A percentile compares a stretch with the other conserved stretches of the same genome.
These are phyloP conservation scores for Halictus ligatus DNA, from an alignment of 2,888 invertebrate species.

Conservation along the genomic window DNA sequence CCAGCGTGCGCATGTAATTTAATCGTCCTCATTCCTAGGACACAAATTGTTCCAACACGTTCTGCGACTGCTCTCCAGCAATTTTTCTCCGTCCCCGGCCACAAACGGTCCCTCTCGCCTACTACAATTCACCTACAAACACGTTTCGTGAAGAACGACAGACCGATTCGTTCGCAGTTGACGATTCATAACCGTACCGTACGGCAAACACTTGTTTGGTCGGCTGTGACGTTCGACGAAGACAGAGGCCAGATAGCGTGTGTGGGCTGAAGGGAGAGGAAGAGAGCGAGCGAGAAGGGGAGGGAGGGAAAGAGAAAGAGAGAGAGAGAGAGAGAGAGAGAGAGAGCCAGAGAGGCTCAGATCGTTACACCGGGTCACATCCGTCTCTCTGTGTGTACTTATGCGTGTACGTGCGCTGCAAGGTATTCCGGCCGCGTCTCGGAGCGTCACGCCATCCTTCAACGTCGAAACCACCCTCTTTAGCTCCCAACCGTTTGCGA, in stretches of 20 bases:
- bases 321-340: not conserved
- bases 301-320: not conserved
- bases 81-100: slow-evolving; percentile 28
- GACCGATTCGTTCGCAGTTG: slow-evolving; percentile 41
- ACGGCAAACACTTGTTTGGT: slow-evolving; percentile 38
- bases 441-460: slow-evolving; percentile 71
- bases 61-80: slow-evolving; percentile 2
- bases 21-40: slow-evolving; percentile 20
- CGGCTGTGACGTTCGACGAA: slow-evolving; percentile 21
- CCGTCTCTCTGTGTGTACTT: slow-evolving; percentile 52
- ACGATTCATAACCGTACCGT: slow-evolving; percentile 38
- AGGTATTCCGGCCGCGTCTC: slow-evolving; percentile 70
- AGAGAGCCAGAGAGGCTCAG: not conserved
- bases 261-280: not conserved
- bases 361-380: slow-evolving; percentile 57
- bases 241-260: slow-evolving; percentile 18
- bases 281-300: not conserved
- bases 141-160: slow-evolving; percentile 12
- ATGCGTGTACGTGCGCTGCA: slow-evolving; percentile 47
- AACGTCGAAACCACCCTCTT: slow-evolving; percentile 71
- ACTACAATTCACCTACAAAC: slow-evolving; percentile 34
- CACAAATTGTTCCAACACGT: slow-evolving; percentile 11
- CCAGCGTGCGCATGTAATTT: slow-evolving; percentile 15
- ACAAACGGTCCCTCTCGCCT: not conserved
- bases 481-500: slow-evolving; percentile 53